phyloP scores from a whole-genome alignment of 2,888 invertebrate genomes.

The Noctua pronuba region DNA sequence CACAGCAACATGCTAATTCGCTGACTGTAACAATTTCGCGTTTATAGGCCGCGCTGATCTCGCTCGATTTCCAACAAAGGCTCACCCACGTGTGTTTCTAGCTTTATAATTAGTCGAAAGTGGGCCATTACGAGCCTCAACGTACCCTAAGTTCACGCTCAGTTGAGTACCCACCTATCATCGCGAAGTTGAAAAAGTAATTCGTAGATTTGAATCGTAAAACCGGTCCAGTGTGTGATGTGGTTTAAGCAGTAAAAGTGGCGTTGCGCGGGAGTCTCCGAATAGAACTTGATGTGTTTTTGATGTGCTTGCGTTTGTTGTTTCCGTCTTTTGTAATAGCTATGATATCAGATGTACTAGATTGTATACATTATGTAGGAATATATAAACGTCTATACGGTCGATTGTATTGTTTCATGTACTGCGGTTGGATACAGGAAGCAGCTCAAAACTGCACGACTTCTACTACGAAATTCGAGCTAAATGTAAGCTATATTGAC shows the following conservation, averaged over 20 bases:
- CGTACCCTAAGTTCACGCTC: constrained; percentile 59
- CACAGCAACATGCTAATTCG: constrained; percentile 58
- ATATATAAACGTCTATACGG: neutral
- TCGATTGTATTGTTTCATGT: constrained; percentile 12
- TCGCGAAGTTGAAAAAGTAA: constrained; percentile 32
- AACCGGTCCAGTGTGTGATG: constrained; percentile 57
- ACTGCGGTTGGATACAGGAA: constrained; percentile 19
- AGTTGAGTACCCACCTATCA: constrained; percentile 44
- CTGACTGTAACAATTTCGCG: constrained; percentile 43
- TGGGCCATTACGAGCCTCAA: constrained; percentile 64
- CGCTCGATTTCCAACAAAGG: constrained; percentile 62
- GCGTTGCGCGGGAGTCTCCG: constrained; percentile 51
- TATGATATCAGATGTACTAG: constrained; percentile 42
- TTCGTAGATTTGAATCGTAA: constrained; percentile 41
- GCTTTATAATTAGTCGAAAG: constrained; percentile 77
- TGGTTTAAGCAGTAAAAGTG: constrained; percentile 46
- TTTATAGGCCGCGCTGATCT: constrained; percentile 67
- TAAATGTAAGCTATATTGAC: neutral
- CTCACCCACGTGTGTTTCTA: constrained; percentile 72
- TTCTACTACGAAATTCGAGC: constrained; percentile 5
- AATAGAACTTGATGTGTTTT: constrained; percentile 56
- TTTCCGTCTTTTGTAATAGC: constrained; percentile 51
- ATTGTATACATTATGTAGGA: constrained; percentile 10
- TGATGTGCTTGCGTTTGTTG: constrained; percentile 44
- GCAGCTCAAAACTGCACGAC: neutral